Evolutionary conservation across 2,888 invertebrate genomes (phyloP).

Genomic region (Branchipolynoe longqiensis): DNA sequence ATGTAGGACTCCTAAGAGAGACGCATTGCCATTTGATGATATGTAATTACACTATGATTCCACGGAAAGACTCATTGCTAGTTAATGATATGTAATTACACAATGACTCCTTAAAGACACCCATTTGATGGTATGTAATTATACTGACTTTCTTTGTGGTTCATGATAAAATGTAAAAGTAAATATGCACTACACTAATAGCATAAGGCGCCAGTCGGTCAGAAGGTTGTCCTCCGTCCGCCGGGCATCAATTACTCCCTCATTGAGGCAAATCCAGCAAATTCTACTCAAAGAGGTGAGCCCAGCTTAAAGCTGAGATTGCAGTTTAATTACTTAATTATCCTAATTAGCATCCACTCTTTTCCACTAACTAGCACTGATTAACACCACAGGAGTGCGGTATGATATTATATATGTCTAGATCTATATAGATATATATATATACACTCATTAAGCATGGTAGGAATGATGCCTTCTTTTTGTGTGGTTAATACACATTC

Average conservation of each 20-base stretch:
- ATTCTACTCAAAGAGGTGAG: conserved; percentile 55
- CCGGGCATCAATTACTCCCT: conserved; percentile 58
- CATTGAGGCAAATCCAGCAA: conserved; percentile 58
- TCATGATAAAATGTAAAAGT: conserved; percentile 1
- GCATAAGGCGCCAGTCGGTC: conserved; percentile 38
- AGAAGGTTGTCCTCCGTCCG: conserved; percentile 52
- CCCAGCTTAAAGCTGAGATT: conserved; percentile 6
- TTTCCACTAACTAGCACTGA: background rate
- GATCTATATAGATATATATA: too few relatives aligned
- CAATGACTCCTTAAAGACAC: too few relatives aligned
- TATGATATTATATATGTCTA: too few relatives aligned
- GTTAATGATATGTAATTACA: too few relatives aligned
- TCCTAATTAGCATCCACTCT: background rate
- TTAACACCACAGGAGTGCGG: too few relatives aligned
- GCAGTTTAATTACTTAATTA: conserved; percentile 1
- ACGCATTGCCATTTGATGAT: too few relatives aligned
- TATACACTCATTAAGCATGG: too few relatives aligned
- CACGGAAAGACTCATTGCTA: too few relatives aligned
- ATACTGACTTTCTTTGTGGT: background rate
- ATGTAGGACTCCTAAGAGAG: too few relatives aligned
- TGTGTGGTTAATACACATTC: background rate
- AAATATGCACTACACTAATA: conserved; percentile 46
- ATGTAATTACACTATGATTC: too few relatives aligned
- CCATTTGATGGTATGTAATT: background rate
- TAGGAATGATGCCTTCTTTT: too few relatives aligned